A percentile compares a stretch with the other conserved stretches of the same genome.
These are phyloP conservation scores for Piprites chloris DNA, from an alignment of 2,113 vertebrate genomes.

Conservation along the genomic window DNA sequence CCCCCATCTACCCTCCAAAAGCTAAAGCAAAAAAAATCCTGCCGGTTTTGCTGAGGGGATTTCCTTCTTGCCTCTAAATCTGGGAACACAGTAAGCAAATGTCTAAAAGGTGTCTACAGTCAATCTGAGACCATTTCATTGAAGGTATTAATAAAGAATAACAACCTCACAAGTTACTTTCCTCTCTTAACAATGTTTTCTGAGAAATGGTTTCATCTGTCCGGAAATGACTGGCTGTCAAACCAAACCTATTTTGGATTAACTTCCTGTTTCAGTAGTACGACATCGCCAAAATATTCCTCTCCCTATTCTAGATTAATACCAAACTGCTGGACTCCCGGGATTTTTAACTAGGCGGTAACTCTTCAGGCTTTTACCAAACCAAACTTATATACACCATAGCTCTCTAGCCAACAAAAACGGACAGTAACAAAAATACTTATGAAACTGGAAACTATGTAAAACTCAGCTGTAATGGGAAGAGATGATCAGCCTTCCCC, in stretches of 20 bases:
- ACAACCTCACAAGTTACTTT: slow-evolving; percentile 4
- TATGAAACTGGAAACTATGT: background rate
- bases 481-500: background rate
- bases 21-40: background rate
- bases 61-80: background rate
- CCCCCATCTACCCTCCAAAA: background rate
- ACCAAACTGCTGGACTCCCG: background rate
- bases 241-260: slow-evolving; percentile 62
- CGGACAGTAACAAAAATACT: background rate
- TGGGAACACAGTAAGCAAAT: background rate
- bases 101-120: background rate
- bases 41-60: background rate
- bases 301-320: background rate
- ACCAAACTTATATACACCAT: background rate
- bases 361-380: background rate
- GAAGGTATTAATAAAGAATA: background rate
- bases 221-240: slow-evolving; percentile 71
- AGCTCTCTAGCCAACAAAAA: background rate
- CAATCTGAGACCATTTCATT: background rate
- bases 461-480: background rate
- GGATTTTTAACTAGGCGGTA: background rate
- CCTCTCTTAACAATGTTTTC: slow-evolving; percentile 55
- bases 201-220: slow-evolving; percentile 73
- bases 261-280: slow-evolving; percentile 72
- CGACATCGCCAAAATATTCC: background rate